Base-by-base conservation (phyloP, 1,140 invertebrate species). In the Coenobita brevimanus region DNA sequence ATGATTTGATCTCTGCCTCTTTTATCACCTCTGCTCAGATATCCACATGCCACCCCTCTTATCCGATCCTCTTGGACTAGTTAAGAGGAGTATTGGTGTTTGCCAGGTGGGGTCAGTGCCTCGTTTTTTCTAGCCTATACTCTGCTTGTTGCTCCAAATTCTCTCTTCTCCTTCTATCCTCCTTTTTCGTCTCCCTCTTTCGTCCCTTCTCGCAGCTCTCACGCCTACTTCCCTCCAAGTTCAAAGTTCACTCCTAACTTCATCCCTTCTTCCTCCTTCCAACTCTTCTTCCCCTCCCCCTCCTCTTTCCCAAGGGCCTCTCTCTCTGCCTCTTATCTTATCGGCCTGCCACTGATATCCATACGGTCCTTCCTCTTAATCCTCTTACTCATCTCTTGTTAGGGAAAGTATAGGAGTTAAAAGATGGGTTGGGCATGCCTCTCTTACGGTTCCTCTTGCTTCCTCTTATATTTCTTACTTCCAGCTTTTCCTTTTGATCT, bases 181-280 rank as follows among this genome's bases (percentile, higher is more conserved):
- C 62, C 36, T 33, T 67, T 33, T 67, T 33, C 36, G 24, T 67
- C 62, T 67, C 36, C 62, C 36, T 33, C 36, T 33, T 67, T 33
- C 36, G 24, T 67, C 62, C 36, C 62, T 67, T 33, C 36, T 33
- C 36, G 24, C 36, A 24, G 27, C 62, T 67, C 62, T 67, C 62
- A 30, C 62, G 27, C 62, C n/a, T n/a, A 13, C 54, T 67, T 33
- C 46, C 17, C 6, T 50, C 6, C 6, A 8, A 50, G 46, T 8
- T n/a, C 46, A 50, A 50, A 50, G 6, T 17, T 50, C 6, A 8
- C 17, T 50, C n/a, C 4, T 33, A 4, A 6, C 30, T n/a, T 24
- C n/a, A 8, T n/a, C n/a, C 64, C n/a, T n/a, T 67, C 64, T 67
- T n/a, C n/a, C 64, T 67, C 64, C n/a, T n/a, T 67, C 64, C n/a